Conservation (phyloP, 2,113 vertebrate species). For the Semicossyphus pulcher region DNA sequence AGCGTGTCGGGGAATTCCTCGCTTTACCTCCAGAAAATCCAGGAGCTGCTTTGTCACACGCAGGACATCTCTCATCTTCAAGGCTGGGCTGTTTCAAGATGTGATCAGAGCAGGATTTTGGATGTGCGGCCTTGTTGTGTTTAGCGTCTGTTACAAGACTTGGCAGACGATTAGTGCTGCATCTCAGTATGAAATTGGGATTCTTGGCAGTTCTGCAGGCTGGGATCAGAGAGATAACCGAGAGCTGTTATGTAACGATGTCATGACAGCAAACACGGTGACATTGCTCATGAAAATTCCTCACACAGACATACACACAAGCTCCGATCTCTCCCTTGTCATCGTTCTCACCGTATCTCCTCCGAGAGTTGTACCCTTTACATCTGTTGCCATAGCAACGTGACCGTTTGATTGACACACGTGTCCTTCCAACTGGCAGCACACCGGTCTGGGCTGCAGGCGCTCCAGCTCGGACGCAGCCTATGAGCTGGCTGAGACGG, state of each 20-base stretch:
- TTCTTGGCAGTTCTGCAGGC: slow-evolving; percentile 36
- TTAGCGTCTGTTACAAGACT: slow-evolving; percentile 28
- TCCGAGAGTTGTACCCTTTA: neutral
- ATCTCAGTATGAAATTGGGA: slow-evolving; percentile 44
- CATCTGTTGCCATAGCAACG: slow-evolving; percentile 59
- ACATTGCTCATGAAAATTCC: slow-evolving; percentile 1
- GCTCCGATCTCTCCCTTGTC: slow-evolving; percentile 13
- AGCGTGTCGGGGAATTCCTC: slow-evolving; percentile 43
- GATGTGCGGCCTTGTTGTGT: slow-evolving; percentile 34
- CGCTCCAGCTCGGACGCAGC: slow-evolving; percentile 89
- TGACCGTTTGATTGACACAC: slow-evolving; percentile 56
- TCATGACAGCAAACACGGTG: slow-evolving; percentile 21
- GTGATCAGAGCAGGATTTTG: slow-evolving; percentile 37
- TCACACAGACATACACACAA: neutral
- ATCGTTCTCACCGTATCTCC: slow-evolving; percentile 15
- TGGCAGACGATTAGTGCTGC: slow-evolving; percentile 30
- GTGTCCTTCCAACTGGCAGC: slow-evolving; percentile 72
- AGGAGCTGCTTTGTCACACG: slow-evolving; percentile 9
- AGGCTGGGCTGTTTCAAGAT: slow-evolving; percentile 24
- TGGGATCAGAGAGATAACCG: slow-evolving; percentile 47
- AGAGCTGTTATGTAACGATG: slow-evolving; percentile 57
- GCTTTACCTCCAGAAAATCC: slow-evolving; percentile 8
- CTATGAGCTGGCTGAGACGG: slow-evolving; percentile 85
- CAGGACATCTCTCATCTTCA: slow-evolving; percentile 22
- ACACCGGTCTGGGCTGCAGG: slow-evolving; percentile 81